These are phyloP conservation scores for Aphyosemion australe DNA, from an alignment of 2,113 vertebrate genomes.

Conservation along the genomic window DNA sequence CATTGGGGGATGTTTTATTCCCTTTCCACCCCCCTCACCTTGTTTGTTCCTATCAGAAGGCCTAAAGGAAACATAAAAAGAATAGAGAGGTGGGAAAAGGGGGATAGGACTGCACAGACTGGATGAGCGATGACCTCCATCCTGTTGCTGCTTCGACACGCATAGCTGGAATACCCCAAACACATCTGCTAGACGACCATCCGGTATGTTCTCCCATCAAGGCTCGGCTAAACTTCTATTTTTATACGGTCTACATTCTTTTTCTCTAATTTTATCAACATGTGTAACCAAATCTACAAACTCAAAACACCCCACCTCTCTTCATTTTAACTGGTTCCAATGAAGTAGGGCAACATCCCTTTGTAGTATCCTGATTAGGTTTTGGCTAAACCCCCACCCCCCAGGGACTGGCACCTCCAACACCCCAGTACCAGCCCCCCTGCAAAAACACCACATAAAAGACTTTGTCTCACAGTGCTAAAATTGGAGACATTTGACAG, in stretches of 20 bases:
- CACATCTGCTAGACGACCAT: constrained; percentile 19
- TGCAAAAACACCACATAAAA: constrained; percentile 44
- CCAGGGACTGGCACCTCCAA: constrained; percentile 22
- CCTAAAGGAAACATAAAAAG: neutral
- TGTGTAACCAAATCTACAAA: no score
- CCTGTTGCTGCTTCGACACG: constrained; percentile 70
- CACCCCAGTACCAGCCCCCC: neutral
- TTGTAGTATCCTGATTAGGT: constrained; percentile 39
- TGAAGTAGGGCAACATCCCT: constrained; percentile 41
- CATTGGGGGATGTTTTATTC: constrained; percentile 30
- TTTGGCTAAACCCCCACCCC: constrained; percentile 22
- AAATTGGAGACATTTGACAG: constrained; percentile 42
- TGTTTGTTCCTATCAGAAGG: constrained; percentile 14
- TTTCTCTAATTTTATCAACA: no score
- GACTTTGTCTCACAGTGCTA: constrained; percentile 31
- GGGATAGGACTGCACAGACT: constrained; percentile 10
- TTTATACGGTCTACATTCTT: neutral
- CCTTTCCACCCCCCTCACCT: neutral
- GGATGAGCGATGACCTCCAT: constrained; percentile 59
- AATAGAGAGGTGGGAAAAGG: neutral
- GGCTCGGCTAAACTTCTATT: neutral
- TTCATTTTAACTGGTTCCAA: constrained; percentile 35
- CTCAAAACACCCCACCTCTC: neutral
- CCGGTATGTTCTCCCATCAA: constrained; percentile 2
- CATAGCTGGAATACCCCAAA: constrained; percentile 71